Conservation (phyloP, 2,888 invertebrate species). For the Heliconius cydno region DNA sequence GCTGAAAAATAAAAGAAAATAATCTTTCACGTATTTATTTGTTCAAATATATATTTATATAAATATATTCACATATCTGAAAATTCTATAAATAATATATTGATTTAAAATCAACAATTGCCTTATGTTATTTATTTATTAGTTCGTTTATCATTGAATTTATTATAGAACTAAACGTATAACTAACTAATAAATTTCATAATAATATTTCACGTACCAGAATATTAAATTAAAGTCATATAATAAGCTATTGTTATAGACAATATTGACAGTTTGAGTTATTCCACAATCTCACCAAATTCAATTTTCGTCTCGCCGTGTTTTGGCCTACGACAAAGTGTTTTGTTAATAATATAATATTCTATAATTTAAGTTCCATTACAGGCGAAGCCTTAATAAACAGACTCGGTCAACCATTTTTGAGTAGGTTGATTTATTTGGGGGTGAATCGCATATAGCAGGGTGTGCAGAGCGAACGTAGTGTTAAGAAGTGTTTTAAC, state of each 20-base stretch:
- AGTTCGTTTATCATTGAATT: neutral
- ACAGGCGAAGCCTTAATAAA: conserved; percentile 54
- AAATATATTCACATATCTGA: too few species aligned
- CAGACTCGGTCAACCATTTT: conserved; percentile 19
- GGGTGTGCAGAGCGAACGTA: too few species aligned
- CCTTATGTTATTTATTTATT: too few species aligned
- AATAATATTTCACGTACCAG: neutral
- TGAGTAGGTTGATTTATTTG: neutral
- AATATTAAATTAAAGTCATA: conserved; percentile 13
- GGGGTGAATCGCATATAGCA: neutral
- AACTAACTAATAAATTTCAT: neutral
- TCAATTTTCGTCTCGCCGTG: conserved; percentile 12
- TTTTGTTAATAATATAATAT: conserved; percentile 18
- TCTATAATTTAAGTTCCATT: conserved; percentile 49
- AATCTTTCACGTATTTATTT: too few species aligned
- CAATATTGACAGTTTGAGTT: conserved; percentile 17
- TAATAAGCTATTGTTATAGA: neutral
- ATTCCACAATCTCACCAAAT: conserved; percentile 13
- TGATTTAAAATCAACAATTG: too few species aligned
- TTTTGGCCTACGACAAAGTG: conserved; percentile 24
- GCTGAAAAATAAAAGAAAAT: too few species aligned
- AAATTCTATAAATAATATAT: too few species aligned
- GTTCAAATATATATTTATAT: too few species aligned
- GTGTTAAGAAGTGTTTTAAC: too few species aligned
- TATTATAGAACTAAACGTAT: neutral